Percentiles rank a stretch among this genome's conserved stretches.
phyloP scores from a whole-genome alignment of 2,113 vertebrate species.

The Oreotrochilus melanogaster region DNA sequence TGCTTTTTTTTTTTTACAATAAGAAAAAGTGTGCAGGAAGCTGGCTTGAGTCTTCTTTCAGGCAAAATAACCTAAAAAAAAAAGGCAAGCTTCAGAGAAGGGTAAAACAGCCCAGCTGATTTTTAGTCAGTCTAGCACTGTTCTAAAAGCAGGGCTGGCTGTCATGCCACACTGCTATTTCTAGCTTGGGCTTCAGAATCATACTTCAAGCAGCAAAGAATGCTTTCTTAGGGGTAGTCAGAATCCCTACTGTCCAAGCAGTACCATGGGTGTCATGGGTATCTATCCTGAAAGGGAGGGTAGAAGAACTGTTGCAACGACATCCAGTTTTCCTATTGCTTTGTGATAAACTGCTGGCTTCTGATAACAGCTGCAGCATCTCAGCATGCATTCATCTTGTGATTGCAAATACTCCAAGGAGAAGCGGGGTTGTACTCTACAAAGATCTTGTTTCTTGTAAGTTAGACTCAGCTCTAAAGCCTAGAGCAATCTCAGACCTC shows the following conservation, averaged over 20 bases:
- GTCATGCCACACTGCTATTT: background rate
- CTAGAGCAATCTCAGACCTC: slow-evolving; percentile 48
- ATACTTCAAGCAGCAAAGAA: background rate
- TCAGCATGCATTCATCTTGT: background rate
- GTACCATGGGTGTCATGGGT: background rate
- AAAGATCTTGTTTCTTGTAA: slow-evolving; percentile 49
- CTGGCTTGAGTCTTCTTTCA: background rate
- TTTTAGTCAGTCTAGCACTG: background rate
- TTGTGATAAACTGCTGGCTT: slow-evolving; percentile 48
- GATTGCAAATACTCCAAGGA: background rate
- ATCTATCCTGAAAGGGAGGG: background rate
- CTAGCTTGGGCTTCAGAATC: background rate
- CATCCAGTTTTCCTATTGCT: background rate
- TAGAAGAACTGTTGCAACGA: background rate
- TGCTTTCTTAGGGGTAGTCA: background rate
- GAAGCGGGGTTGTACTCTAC: slow-evolving; percentile 2
- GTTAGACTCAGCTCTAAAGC: slow-evolving; percentile 40
- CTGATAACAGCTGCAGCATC: background rate
- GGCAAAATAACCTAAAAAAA: background rate
- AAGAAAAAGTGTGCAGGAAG: background rate
- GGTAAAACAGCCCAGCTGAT: background rate
- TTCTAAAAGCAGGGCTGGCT: background rate
- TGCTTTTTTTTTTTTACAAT: background rate
- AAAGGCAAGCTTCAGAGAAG: background rate
- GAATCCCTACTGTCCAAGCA: background rate